Percentiles rank a stretch among this genome's conserved stretches.
Conservation (phyloP, 2,113 vertebrate genomes). For the Condylura cristata region DNA sequence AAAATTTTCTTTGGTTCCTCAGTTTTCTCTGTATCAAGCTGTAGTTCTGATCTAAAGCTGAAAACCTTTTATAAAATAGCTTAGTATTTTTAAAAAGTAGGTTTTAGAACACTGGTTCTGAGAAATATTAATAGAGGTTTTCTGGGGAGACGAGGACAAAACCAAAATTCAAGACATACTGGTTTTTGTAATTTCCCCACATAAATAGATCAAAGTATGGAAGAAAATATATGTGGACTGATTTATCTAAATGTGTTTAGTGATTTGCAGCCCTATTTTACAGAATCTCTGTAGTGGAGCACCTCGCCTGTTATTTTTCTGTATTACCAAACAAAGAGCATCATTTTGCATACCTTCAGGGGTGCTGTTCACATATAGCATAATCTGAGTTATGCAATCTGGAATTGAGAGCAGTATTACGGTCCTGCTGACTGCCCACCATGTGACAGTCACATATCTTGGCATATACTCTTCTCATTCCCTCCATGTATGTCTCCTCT, state of each 20-base stretch:
- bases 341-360: not conserved
- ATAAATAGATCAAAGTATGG: too few relatives aligned
- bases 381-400: not conserved
- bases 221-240: too few relatives aligned
- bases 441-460: not conserved
- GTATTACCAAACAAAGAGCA: not conserved
- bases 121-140: conserved; percentile 24
- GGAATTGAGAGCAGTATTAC: not conserved
- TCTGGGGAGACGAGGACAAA: not conserved
- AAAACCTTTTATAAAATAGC: conserved; percentile 2
- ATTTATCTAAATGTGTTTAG: not conserved
- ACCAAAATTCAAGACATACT: not conserved
- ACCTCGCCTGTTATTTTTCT: not conserved
- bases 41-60: not conserved
- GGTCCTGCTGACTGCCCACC: not conserved
- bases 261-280: not conserved
- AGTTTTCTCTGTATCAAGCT: conserved; percentile 32
- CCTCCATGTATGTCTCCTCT: conserved; percentile 6
- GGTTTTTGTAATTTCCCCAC: not conserved
- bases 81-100: conserved; percentile 24
- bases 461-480: not conserved
- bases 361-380: not conserved
- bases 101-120: not conserved
- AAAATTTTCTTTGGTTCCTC: conserved; percentile 7
- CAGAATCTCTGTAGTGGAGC: not conserved